These are phyloP conservation scores for Drosophila mojavensis DNA, from an alignment of 1,140 invertebrate species.

Conservation along the genomic window DNA sequence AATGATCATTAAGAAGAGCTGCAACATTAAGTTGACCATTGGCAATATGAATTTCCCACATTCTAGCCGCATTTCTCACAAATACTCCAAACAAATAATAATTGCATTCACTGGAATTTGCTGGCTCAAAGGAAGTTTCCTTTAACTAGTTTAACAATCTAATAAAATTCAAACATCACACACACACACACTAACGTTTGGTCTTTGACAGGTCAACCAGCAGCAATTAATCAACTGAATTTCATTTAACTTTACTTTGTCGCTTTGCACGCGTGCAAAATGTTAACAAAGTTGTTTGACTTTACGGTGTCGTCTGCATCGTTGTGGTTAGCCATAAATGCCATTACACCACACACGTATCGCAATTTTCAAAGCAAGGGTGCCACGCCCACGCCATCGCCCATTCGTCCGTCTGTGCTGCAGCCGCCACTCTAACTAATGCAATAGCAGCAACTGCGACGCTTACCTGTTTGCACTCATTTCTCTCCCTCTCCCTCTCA, in stretches of 20 bases:
- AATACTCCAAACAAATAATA: background rate
- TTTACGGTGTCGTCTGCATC: slow-evolving; percentile 32
- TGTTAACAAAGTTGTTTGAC: slow-evolving; percentile 60
- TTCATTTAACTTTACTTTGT: slow-evolving; percentile 59
- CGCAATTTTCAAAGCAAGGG: background rate
- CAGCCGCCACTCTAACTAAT: slow-evolving; percentile 48
- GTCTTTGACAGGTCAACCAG: slow-evolving; percentile 19
- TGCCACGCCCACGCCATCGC: background rate
- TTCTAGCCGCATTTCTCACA: no score
- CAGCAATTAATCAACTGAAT: slow-evolving; percentile 53
- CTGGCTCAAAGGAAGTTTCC: background rate
- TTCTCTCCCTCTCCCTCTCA: background rate
- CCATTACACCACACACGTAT: slow-evolving; percentile 45
- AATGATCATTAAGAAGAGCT: no score
- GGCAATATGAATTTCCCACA: no score
- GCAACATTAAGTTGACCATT: no score
- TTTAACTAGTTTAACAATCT: no score
- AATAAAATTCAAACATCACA: no score
- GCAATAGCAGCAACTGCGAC: slow-evolving; percentile 33
- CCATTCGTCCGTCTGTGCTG: background rate
- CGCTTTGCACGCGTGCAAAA: slow-evolving; percentile 39
- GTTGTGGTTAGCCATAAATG: slow-evolving; percentile 46
- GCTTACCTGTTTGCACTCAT: slow-evolving; percentile 28
- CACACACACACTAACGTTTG: slow-evolving; percentile 10
- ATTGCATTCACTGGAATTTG: background rate